These are phyloP conservation scores for Hydriomena furcata DNA, from an alignment of 2,888 invertebrate genomes.

Conservation along the genomic window DNA sequence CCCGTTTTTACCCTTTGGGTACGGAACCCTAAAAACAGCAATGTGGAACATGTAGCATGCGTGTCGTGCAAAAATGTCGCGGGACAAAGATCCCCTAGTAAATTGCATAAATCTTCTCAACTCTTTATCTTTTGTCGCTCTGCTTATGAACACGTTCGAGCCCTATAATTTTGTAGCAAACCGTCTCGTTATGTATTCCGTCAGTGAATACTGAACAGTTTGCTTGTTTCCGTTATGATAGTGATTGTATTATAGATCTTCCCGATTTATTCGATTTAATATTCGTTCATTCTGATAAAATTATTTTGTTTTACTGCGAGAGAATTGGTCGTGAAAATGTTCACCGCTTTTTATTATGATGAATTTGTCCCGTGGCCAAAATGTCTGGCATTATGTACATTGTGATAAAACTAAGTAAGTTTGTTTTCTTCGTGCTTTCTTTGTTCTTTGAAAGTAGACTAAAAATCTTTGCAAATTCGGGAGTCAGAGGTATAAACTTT, in stretches of 20 bases:
- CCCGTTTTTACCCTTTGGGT: too few relatives aligned
- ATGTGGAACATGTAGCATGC: too few relatives aligned
- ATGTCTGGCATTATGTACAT: too few relatives aligned
- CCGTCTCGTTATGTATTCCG: constrained; percentile 58
- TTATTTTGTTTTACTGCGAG: constrained; percentile 11
- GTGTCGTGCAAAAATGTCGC: too few relatives aligned
- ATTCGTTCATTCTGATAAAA: constrained; percentile 10
- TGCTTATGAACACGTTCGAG: constrained; percentile 19
- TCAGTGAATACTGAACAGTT: constrained; percentile 53
- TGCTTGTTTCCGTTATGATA: constrained; percentile 50
- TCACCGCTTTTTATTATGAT: not conserved
- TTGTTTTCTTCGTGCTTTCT: too few relatives aligned
- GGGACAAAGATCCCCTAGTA: too few relatives aligned
- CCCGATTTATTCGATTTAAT: constrained; percentile 22
- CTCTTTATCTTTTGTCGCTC: constrained; percentile 20
- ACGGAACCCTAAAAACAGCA: too few relatives aligned
- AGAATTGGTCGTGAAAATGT: constrained; percentile 1
- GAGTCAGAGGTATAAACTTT: too few relatives aligned
- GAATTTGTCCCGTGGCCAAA: not conserved
- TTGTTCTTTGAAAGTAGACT: too few relatives aligned
- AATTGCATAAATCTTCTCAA: too few relatives aligned
- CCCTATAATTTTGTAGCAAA: constrained; percentile 47
- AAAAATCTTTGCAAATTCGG: too few relatives aligned
- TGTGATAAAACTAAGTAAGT: too few relatives aligned
- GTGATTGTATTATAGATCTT: constrained; percentile 29